A percentile compares a stretch with the other conserved stretches of the same genome.
Conservation (phyloP, 2,888 invertebrate genomes). For the Euspilapteryx auroguttella region DNA sequence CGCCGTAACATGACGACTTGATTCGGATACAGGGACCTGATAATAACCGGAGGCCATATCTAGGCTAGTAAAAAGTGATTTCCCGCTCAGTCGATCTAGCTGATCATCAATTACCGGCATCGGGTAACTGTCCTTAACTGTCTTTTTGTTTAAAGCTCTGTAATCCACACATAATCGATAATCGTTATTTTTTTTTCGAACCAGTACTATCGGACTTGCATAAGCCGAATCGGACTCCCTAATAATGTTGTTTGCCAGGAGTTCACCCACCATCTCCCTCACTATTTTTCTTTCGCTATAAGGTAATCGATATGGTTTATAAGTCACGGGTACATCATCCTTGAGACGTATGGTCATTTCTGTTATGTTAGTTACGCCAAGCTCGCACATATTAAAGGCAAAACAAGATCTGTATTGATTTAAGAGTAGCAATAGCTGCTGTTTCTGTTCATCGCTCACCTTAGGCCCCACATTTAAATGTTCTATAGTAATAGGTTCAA, state of each 20-base stretch:
- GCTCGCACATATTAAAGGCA: not conserved
- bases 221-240: not conserved
- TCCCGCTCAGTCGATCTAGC: not conserved
- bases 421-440: not conserved
- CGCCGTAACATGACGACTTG: conserved; percentile 5
- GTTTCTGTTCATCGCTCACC: not conserved
- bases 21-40: not conserved
- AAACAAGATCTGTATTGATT: not conserved
- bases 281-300: not conserved
- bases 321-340: not conserved
- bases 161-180: not conserved
- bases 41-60: not conserved
- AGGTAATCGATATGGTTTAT: not conserved
- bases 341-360: not conserved
- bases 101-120: not conserved
- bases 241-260: not conserved
- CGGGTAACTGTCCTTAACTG: not conserved
- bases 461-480: not conserved
- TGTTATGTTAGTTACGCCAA: not conserved
- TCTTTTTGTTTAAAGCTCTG: not conserved
- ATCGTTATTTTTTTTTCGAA: not conserved
- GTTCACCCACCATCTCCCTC: not conserved
- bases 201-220: not conserved
- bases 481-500: no score
- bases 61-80: not conserved